phyloP scores from a whole-genome alignment of 2,797 vertebrate genomes.

The Epinephelus coioides region DNA sequence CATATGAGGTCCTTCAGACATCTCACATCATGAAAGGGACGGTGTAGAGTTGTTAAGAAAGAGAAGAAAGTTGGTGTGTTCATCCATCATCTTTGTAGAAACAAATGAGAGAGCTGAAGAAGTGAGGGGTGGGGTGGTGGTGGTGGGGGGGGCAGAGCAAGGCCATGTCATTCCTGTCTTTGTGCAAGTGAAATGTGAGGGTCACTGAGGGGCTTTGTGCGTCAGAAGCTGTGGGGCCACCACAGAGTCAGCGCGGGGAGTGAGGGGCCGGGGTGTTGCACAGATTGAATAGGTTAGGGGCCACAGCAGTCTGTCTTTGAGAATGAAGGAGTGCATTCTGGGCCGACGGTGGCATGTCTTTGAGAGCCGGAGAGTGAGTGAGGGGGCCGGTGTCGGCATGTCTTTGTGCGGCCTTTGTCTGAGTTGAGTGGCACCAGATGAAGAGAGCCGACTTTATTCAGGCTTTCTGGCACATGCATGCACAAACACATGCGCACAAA shows the following conservation, averaged over 20 bases:
- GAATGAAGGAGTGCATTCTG: constrained; percentile 67
- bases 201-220: constrained; percentile 69
- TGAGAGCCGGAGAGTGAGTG: constrained; percentile 46
- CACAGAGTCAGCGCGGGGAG: constrained; percentile 50
- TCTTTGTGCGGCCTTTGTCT: constrained; percentile 73
- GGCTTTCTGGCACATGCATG: constrained; percentile 25
- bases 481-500: constrained; percentile 36
- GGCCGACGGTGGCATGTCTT: constrained; percentile 55
- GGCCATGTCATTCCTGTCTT: constrained; percentile 55
- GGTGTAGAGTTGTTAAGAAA: constrained; percentile 1
- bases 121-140: background rate
- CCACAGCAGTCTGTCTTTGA: constrained; percentile 59
- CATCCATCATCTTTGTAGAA: constrained; percentile 43
- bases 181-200: constrained; percentile 74
- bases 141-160: background rate
- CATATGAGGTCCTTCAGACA: background rate
- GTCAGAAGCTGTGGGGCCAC: constrained; percentile 57
- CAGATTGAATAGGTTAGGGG: constrained; percentile 75
- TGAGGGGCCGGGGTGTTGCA: constrained; percentile 51
- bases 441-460: constrained; percentile 59
- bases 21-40: background rate
- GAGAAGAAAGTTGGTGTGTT: constrained; percentile 25
- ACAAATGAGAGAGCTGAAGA: constrained; percentile 30
- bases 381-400: constrained; percentile 43
- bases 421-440: constrained; percentile 61